Base-by-base conservation (phyloP, 1,140 invertebrate species). In the Gyrodactylus bullatarudis region DNA sequence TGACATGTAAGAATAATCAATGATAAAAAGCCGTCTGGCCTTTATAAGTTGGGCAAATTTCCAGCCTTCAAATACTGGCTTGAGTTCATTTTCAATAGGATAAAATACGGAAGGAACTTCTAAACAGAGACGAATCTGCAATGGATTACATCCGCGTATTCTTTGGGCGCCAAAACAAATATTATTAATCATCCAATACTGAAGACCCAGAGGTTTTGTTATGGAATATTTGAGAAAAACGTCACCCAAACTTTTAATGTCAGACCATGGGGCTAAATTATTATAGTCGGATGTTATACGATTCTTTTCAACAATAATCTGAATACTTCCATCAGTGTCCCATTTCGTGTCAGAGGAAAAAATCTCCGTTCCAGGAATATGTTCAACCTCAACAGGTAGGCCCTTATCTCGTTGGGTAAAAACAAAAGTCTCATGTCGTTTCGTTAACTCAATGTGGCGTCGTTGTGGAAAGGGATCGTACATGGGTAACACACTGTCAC, bases 401-500 rank as follows among this genome's bases (percentile, higher is more conserved):
- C 72, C 72, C n/a, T 23, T 22, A 1, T 19, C 21, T 54, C 72
- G 21, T 69, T 73, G 72, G n/a, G 20, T 26, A 8, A 73, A 69
- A 23, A 20, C 20, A 26, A 73, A 73, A 21, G 1, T 27, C 20
- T 73, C 68, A 23, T 24, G 21, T 68, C 26, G 20, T 22, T 73
- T 19, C 20, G 21, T 68, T 2, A 73, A 23, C 25, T 73, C 72
- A 20, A 23, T 26, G 2, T 26, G 1, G 2, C 72, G 72, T 16
- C n/a, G 21, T 68, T 73, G 25, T 26, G 34, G 19, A 24, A 34
- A 68, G 8, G 72, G 72, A 75, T 82, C 81, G 26, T 76, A 75
- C 76, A 83, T 81, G 0, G 82, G 82, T 22, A 83, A 76, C 24
- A 78, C 78, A 25, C 79, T 81, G 75, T 83, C 82, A 73, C 81